phyloP scores from a whole-genome alignment of 2,797 vertebrate species.

The Neosilurus hyrtlii region DNA sequence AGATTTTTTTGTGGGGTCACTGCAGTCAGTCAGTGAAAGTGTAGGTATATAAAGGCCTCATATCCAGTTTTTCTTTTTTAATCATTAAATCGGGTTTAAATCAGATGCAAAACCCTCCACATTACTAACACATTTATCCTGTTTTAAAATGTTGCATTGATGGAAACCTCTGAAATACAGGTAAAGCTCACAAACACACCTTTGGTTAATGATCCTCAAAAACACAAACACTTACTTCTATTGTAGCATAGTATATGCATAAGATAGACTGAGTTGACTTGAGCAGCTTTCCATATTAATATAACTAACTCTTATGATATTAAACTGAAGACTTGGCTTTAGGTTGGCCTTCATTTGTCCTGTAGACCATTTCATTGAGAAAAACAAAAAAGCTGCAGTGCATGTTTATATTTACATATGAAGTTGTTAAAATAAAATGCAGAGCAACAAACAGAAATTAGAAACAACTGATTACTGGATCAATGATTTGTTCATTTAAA shows the following conservation, averaged over 20 bases:
- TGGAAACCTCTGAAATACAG: conserved; percentile 12
- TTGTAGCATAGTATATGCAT: conserved; percentile 14
- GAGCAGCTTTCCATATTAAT: conserved; percentile 28
- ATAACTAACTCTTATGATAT: conserved; percentile 25
- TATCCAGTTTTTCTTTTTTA: not conserved
- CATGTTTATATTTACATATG: too few species aligned
- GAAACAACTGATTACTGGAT: too few species aligned
- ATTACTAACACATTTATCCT: conserved; percentile 1
- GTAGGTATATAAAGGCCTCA: not conserved
- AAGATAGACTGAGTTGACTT: conserved; percentile 31
- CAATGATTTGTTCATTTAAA: too few species aligned
- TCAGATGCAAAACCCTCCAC: too few species aligned
- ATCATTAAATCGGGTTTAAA: not conserved
- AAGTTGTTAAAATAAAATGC: too few species aligned
- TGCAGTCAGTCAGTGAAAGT: not conserved
- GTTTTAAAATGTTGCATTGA: conserved; percentile 14
- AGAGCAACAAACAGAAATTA: too few species aligned
- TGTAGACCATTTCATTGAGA: too few species aligned
- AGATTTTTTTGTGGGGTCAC: conserved; percentile 3
- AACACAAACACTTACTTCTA: conserved; percentile 21
- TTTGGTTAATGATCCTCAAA: conserved; percentile 52
- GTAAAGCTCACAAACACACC: conserved; percentile 37
- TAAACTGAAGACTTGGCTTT: conserved; percentile 27
- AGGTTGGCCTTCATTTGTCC: conserved; percentile 24
- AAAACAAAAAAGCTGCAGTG: too few species aligned